Evolutionary conservation across 30 jellyfish, hydroid and myxozoan genomes (phyloP).

Genomic region (Catostylus mosaicus): DNA sequence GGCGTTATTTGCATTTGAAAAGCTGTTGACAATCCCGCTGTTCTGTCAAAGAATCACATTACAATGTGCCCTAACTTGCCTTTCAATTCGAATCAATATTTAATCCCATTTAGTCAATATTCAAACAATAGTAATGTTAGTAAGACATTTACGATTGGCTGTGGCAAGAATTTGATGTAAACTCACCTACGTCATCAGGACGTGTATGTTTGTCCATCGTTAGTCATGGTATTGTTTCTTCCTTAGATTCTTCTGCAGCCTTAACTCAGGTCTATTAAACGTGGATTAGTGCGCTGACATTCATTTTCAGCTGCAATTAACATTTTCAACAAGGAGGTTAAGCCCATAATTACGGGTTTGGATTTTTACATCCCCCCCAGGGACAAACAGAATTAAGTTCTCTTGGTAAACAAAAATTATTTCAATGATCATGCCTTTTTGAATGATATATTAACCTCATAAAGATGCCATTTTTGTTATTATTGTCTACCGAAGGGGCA

Average conservation of each 20-base stretch:
- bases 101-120: no score
- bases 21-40: not conserved
- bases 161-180: not conserved
- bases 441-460: not conserved
- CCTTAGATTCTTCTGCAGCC: not conserved
- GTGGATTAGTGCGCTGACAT: not conserved
- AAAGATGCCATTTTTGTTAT: no score
- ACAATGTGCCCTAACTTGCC: not conserved
- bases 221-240: not conserved
- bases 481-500: no score
- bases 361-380: no score
- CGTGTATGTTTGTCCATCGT: not conserved
- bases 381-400: not conserved
- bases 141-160: not conserved
- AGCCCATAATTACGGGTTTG: no score
- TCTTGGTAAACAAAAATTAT: not conserved
- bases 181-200: not conserved
- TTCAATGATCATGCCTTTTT: not conserved
- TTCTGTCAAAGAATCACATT: not conserved
- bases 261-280: not conserved
- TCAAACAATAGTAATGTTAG: not conserved
- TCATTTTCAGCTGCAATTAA: not conserved
- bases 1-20: conserved; percentile 2
- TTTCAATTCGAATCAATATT: not conserved
- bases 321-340: not conserved